Evolutionary conservation across 2,797 vertebrate species (phyloP).

Genomic region (Hoplostethus mediterraneus): DNA sequence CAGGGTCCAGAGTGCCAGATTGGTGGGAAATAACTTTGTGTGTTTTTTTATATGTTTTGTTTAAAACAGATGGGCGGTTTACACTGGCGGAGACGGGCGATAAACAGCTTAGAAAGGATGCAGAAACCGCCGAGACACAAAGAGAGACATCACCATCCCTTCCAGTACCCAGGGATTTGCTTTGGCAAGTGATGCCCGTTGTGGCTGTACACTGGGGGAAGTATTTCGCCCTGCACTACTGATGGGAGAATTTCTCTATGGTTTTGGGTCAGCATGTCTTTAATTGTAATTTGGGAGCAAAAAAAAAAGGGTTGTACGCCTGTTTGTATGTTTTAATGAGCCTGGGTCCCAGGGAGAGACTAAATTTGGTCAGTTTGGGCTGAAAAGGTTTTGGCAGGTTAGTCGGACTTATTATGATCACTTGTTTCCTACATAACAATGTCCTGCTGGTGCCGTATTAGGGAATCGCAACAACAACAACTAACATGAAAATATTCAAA

Average conservation of each 20-base stretch:
- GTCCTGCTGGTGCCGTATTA: neutral
- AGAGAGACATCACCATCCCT: neutral
- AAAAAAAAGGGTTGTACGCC: conserved; percentile 6
- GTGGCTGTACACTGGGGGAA: neutral
- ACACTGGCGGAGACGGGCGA: conserved; percentile 63
- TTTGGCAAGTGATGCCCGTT: neutral
- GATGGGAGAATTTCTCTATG: conserved; percentile 1
- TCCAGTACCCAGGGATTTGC: neutral
- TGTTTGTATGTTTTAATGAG: conserved; percentile 15
- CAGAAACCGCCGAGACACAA: conserved; percentile 14
- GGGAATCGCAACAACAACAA: neutral
- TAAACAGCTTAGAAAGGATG: conserved; percentile 69
- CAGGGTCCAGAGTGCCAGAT: conserved; percentile 25
- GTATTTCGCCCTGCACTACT: neutral
- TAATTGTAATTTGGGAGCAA: conserved; percentile 7
- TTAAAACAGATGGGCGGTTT: conserved; percentile 81
- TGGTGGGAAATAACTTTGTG: conserved; percentile 57
- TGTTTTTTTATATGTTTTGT: conserved; percentile 67
- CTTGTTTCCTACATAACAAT: neutral
- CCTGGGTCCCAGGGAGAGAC: neutral
- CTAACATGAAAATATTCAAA: neutral
- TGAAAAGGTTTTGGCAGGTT: neutral
- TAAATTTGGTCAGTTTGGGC: neutral
- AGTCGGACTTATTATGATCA: neutral
- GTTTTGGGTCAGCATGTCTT: conserved; percentile 2